Conservation (phyloP, 2,888 invertebrate species). For the Brassicogethes aeneus region DNA sequence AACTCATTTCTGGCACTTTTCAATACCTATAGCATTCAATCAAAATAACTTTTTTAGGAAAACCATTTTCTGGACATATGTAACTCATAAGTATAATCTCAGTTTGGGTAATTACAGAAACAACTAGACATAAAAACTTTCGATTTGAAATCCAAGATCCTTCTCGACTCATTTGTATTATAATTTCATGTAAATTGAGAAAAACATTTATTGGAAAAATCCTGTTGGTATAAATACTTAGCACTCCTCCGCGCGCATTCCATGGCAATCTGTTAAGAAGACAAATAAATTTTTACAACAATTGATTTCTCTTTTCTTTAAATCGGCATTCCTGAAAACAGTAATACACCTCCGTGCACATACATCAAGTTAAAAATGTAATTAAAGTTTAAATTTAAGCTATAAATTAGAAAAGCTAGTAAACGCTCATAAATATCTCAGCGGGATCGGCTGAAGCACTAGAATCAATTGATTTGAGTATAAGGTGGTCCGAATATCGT, state of each 20-base stretch:
- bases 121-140: no score
- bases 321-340: background rate
- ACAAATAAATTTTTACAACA: background rate
- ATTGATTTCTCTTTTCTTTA: background rate
- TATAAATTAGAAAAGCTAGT: background rate
- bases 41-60: no score
- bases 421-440: background rate
- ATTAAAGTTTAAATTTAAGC: background rate
- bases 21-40: no score
- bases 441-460: background rate
- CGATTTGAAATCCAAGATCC: no score
- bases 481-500: background rate
- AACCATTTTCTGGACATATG: no score
- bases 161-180: no score
- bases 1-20: no score
- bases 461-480: background rate
- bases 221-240: no score
- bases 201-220: no score
- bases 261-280: background rate
- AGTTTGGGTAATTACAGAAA: no score
- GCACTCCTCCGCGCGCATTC: background rate
- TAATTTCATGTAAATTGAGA: no score
- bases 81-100: no score
- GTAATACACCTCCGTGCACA: background rate
- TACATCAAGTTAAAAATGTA: background rate